These are phyloP conservation scores for Buphagus erythrorhynchus DNA, from an alignment of 2,797 vertebrate species.

Conservation along the genomic window DNA sequence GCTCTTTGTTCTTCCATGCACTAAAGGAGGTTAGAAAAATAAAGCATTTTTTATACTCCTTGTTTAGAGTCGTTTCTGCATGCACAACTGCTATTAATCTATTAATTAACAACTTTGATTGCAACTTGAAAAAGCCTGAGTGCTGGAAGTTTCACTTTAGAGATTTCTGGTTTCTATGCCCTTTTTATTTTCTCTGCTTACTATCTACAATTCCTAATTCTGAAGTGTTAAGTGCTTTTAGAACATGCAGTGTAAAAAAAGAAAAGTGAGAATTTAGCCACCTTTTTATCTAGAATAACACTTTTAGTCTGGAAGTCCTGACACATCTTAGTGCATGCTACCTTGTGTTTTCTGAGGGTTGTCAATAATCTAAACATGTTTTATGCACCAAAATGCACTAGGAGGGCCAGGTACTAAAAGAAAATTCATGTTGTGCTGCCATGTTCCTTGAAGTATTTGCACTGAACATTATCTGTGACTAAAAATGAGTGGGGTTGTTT, in stretches of 20 bases:
- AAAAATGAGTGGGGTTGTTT: neutral
- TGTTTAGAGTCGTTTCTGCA: neutral
- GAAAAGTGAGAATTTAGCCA: neutral
- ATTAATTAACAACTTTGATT: slow-evolving; percentile 11
- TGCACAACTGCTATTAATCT: neutral
- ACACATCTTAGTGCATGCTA: neutral
- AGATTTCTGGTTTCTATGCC: neutral
- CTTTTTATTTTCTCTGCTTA: neutral
- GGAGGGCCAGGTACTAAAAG: neutral
- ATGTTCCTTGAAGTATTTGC: neutral
- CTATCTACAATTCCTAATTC: neutral
- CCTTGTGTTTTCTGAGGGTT: neutral
- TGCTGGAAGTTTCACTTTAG: neutral
- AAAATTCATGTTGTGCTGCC: neutral
- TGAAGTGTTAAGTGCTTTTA: neutral
- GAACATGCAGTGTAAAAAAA: neutral
- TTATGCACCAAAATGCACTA: neutral
- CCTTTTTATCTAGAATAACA: neutral
- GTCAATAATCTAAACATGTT: neutral
- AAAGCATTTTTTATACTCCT: neutral
- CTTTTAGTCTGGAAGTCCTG: neutral
- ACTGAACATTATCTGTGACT: neutral
- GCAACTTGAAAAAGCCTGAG: neutral
- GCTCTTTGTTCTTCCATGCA: neutral
- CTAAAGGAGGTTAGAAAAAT: neutral